Conservation (phyloP, 2,888 invertebrate species). For the Chelonus formosanus region DNA sequence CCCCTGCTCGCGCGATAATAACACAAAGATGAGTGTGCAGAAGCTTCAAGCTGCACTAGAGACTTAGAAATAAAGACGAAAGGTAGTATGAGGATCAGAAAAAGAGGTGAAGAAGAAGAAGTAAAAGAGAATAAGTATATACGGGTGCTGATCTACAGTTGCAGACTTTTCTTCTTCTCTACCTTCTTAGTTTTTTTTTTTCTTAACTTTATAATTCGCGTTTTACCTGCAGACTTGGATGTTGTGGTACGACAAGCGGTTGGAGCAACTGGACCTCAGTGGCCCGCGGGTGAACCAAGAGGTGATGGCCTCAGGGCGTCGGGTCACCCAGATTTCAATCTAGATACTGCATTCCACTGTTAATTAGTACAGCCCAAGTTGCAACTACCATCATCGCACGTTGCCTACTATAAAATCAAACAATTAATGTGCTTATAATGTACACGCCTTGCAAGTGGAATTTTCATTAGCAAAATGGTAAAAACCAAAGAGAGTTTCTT, state of each 20-base stretch:
- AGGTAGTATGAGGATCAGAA: conserved; percentile 1
- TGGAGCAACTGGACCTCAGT: conserved; percentile 16
- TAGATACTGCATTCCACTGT: conserved; percentile 64
- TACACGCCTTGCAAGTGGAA: no score
- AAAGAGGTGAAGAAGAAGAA: conserved; percentile 14
- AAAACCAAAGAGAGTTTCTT: no score
- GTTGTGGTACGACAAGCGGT: conserved; percentile 29
- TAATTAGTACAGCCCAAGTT: conserved; percentile 62
- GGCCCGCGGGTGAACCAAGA: conserved; percentile 49
- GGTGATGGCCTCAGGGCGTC: conserved; percentile 62
- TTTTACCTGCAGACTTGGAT: conserved; percentile 34
- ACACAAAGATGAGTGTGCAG: conserved; percentile 34
- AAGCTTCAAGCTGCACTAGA: conserved; percentile 23
- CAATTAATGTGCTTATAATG: no score
- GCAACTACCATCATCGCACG: conserved; percentile 46
- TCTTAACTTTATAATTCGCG: conserved; percentile 15
- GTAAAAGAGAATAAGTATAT: conserved; percentile 25
- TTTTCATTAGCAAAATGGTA: no score
- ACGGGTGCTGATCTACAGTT: conserved; percentile 29
- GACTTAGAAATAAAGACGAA: background rate
- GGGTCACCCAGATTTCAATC: conserved; percentile 65
- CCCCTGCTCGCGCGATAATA: conserved; percentile 30
- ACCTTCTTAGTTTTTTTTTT: background rate
- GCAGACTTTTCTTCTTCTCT: conserved; percentile 7
- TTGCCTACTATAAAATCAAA: background rate